Evolutionary conservation across 92 coral and sea anemone genomes (phyloP), one percentile per base, ranked within the genome.

Genomic region (Zoanthus sansibaricus): DNA sequence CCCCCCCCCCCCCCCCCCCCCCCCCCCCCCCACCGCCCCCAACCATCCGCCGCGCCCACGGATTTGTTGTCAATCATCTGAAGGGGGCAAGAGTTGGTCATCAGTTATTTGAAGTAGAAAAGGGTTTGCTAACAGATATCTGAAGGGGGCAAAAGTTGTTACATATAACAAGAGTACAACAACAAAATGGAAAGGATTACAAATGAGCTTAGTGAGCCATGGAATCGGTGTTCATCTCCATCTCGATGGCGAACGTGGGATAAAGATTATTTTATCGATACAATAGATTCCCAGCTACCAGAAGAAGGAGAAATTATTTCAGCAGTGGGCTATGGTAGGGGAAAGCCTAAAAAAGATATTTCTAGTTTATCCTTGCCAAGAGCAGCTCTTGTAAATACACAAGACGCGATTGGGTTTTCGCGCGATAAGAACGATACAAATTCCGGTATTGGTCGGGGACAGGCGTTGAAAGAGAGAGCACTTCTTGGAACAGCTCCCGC

Each of bases 181-280:
- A 37, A 37, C 4, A 37, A 37, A 37, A 37, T 37, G 4, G 42
- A 3, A 37, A 37, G 4, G 42, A 37, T 37, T 37, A 3, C 0
- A 37, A 37, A 37, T 37, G 2, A 37, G 42, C 3, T 37, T 37
- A 37, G 42, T 37, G 42, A 37, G 42, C 42, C 42, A 37, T 37
- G 42, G 42, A 0, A 1, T n/a, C 42, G 25, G 25, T 25, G 25
- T 0, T 25, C 25, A 25, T 25, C 25, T 25, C 25, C 25, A 25
- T 91, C 9, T 87, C 93, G 91, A 3, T 91, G 93, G 91, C 71
- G 91, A 52, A 91, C 93, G 0, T 88, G 93, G 93, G 93, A 91
- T n/a, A n/a, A 49, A 15, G 93, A 91, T 20, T 87, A 42, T 46
- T 91, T 87, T 48, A 91, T 77, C 45, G 93, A 91, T 55, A 86